Evolutionary conservation across 2,113 vertebrate genomes (phyloP).

Genomic region (Tringa solitaria): DNA sequence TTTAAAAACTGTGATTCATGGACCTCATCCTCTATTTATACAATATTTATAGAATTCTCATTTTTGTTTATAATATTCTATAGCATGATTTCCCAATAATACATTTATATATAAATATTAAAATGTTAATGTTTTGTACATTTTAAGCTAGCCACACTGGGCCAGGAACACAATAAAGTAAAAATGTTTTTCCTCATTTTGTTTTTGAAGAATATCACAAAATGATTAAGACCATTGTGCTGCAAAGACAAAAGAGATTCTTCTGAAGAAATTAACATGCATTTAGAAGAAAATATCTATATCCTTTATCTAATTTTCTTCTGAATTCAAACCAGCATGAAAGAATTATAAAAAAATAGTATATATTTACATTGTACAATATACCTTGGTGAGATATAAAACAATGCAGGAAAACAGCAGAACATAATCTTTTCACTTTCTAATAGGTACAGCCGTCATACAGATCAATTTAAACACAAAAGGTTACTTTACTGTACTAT

Average conservation of each 20-base stretch:
- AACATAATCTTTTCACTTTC: constrained; percentile 5
- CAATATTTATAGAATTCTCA: constrained; percentile 52
- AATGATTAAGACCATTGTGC: constrained; percentile 71
- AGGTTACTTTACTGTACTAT: constrained; percentile 35
- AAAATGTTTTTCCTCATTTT: constrained; percentile 46
- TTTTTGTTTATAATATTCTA: constrained; percentile 49
- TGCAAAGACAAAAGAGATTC: constrained; percentile 63
- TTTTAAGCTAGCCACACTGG: constrained; percentile 38
- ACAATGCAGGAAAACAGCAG: constrained; percentile 69
- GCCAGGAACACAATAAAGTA: constrained; percentile 59
- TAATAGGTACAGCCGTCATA: neutral
- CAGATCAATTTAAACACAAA: constrained; percentile 23
- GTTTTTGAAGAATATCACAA: constrained; percentile 59
- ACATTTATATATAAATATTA: constrained; percentile 66
- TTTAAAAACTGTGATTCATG: constrained; percentile 26
- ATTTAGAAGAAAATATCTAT: constrained; percentile 72
- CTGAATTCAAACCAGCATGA: constrained; percentile 64
- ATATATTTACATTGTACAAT: constrained; percentile 82
- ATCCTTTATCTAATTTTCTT: constrained; percentile 68
- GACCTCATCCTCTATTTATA: constrained; percentile 52
- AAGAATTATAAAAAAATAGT: constrained; percentile 76
- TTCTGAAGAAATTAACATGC: constrained; percentile 63
- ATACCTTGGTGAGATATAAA: constrained; percentile 67
- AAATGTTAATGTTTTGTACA: constrained; percentile 65
- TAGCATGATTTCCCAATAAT: constrained; percentile 47